Percentiles rank a stretch among this genome's conserved stretches.
Evolutionary conservation across 2,113 vertebrate species (phyloP).

Genomic region (Apus apus): DNA sequence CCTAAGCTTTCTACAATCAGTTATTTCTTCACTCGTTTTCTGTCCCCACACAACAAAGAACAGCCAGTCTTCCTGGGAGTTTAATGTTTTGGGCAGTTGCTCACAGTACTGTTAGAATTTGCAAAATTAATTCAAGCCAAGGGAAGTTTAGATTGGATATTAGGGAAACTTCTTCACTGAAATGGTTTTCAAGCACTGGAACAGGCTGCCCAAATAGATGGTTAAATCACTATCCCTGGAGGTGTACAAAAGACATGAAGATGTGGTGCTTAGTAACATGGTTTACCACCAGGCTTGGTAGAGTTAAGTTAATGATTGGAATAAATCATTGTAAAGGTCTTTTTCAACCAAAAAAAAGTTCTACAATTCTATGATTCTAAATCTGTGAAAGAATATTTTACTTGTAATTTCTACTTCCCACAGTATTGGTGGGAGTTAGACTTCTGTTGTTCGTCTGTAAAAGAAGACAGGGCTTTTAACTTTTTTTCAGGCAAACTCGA

Average conservation of each 20-base stretch:
- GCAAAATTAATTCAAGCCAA: not conserved
- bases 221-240: too few relatives aligned
- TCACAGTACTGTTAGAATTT: not conserved
- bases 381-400: not conserved
- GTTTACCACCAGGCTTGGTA: too few relatives aligned
- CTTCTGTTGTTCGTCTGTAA: not conserved
- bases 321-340: too few relatives aligned
- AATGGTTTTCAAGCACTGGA: too few relatives aligned
- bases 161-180: too few relatives aligned
- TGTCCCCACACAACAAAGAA: not conserved
- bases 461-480: not conserved
- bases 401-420: not conserved
- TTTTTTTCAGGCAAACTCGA: not conserved
- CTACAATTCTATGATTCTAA: too few relatives aligned
- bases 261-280: too few relatives aligned
- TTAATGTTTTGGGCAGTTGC: not conserved
- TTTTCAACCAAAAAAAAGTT: too few relatives aligned
- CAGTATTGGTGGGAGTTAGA: accelerated
- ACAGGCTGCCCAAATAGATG: too few relatives aligned
- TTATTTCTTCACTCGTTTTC: not conserved
- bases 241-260: too few relatives aligned
- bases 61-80: not conserved
- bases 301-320: too few relatives aligned
- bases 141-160: too few relatives aligned
- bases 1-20: not conserved